Evolutionary conservation across 2,797 vertebrate genomes (phyloP).

Genomic region (Knipowitschia caucasica): DNA sequence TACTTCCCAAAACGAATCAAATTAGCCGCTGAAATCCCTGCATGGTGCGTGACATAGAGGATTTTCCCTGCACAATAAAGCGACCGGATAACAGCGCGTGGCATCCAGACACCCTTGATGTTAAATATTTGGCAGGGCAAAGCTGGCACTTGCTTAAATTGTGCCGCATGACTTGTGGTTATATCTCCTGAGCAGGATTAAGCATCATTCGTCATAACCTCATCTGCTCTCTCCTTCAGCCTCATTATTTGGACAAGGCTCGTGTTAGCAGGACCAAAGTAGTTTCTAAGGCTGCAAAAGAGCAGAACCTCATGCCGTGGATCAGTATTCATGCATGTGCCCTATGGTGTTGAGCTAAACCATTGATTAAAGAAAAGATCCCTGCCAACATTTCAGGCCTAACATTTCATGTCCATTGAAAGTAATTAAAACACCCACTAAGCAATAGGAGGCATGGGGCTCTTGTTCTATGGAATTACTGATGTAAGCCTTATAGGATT

Average conservation of each 20-base stretch:
- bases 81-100: conserved; percentile 52
- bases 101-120: conserved; percentile 59
- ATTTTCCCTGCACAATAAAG: conserved; percentile 65
- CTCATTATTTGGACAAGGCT: conserved; percentile 47
- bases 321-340: conserved; percentile 26
- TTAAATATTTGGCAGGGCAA: conserved; percentile 63
- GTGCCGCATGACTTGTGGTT: conserved; percentile 43
- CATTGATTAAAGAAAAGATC: conserved; percentile 14
- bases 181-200: conserved; percentile 55
- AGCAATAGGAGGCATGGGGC: too few relatives aligned
- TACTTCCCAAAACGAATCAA: conserved; percentile 50
- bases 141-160: conserved; percentile 50
- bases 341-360: not conserved
- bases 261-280: conserved; percentile 14
- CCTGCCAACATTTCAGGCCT: conserved; percentile 18
- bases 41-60: conserved; percentile 57
- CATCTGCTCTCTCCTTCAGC: conserved; percentile 36
- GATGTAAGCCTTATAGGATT: too few relatives aligned
- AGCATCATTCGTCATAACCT: conserved; percentile 68
- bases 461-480: too few relatives aligned
- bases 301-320: conserved; percentile 6
- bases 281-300: conserved; percentile 19
- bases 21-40: conserved; percentile 68
- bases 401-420: conserved; percentile 11
- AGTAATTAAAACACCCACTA: too few relatives aligned